Percentiles rank a stretch among this genome's conserved stretches.
Conservation (phyloP, 2,113 vertebrate genomes). For the Indicator indicator region DNA sequence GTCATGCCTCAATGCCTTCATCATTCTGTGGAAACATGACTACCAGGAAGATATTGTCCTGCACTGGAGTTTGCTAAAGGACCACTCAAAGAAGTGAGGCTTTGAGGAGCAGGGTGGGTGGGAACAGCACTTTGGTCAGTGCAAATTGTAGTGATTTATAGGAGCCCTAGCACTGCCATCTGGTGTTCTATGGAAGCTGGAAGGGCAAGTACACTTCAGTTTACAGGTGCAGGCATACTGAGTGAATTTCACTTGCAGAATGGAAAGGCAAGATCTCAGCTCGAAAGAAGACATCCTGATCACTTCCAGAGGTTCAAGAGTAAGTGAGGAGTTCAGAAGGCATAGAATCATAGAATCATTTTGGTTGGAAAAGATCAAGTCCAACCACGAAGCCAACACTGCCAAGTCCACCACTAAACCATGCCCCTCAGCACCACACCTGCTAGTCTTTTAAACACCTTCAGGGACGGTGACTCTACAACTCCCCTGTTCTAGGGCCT, state of each 20-base stretch:
- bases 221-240: background rate
- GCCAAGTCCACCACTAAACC: too few species aligned
- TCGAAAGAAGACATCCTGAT: background rate
- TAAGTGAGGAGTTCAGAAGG: background rate
- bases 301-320: background rate
- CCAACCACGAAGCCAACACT: too few species aligned
- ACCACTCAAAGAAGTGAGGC: background rate
- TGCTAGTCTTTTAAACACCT: too few species aligned
- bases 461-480: too few species aligned
- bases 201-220: slow-evolving; percentile 2
- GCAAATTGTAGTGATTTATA: slow-evolving; percentile 43
- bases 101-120: background rate
- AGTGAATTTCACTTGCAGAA: background rate
- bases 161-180: background rate
- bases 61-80: slow-evolving; percentile 23
- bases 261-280: background rate
- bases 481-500: too few species aligned
- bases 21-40: slow-evolving; percentile 48
- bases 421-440: too few species aligned
- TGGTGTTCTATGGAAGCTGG: background rate
- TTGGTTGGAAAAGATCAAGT: too few species aligned
- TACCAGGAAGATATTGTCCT: slow-evolving; percentile 2
- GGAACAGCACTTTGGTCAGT: background rate
- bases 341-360: too few species aligned
- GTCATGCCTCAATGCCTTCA: slow-evolving; percentile 44